Conservation (phyloP, 1,140 invertebrate genomes). For the Agraylea sexmaculata region DNA sequence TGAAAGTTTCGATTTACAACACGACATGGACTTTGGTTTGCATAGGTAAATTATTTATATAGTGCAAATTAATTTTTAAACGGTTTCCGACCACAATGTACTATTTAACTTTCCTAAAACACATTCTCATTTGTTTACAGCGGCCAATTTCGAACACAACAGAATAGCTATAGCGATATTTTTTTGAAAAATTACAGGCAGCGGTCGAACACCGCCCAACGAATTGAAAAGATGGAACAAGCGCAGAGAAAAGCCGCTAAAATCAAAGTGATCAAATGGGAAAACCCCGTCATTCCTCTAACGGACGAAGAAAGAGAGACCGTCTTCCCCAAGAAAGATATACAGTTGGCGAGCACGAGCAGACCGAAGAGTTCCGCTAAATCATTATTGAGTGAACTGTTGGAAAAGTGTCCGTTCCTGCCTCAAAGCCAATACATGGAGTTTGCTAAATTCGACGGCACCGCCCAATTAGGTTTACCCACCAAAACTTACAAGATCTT, state of each 20-base stretch:
- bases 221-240: constrained; percentile 79
- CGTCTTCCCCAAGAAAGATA: constrained; percentile 52
- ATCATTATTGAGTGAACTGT: constrained; percentile 57
- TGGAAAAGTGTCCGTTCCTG: constrained; percentile 60
- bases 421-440: constrained; percentile 77
- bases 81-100: not conserved
- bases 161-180: not conserved
- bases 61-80: too few species aligned
- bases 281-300: constrained; percentile 40
- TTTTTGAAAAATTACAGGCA: constrained; percentile 37
- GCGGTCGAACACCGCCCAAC: constrained; percentile 79
- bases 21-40: constrained; percentile 62
- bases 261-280: constrained; percentile 69
- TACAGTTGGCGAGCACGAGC: constrained; percentile 22
- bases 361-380: constrained; percentile 31
- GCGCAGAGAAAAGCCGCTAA: constrained; percentile 71
- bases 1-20: constrained; percentile 58
- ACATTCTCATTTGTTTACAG: not conserved
- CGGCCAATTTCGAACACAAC: not conserved
- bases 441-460: constrained; percentile 87
- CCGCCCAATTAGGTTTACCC: constrained; percentile 61
- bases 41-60: constrained; percentile 39
- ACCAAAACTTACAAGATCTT: constrained; percentile 76
- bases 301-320: constrained; percentile 50
- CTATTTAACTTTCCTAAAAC: constrained; percentile 3